Evolutionary conservation across 92 coral and sea anemone genomes (phyloP).

Genomic region (Metridium senile): DNA sequence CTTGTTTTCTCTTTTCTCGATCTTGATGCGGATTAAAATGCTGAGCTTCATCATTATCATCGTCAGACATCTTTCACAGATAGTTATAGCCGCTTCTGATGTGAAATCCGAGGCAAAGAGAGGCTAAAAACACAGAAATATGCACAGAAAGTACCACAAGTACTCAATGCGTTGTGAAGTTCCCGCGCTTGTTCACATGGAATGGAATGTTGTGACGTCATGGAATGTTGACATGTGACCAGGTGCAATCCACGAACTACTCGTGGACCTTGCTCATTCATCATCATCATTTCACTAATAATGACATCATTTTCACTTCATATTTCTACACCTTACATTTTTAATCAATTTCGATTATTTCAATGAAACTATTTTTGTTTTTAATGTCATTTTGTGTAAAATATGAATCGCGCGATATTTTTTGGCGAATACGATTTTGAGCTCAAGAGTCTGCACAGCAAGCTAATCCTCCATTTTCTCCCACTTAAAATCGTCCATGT

Average conservation of each 20-base stretch:
- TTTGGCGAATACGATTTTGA: no score
- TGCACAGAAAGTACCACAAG: not conserved
- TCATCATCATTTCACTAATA: not conserved
- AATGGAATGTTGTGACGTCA: no score
- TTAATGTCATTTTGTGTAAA: no score
- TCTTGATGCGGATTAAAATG: slow-evolving; percentile 85
- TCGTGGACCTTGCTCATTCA: not conserved
- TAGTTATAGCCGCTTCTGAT: not conserved
- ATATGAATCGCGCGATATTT: no score
- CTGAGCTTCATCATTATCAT: slow-evolving; percentile 36
- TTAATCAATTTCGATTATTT: no score
- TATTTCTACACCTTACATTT: no score
- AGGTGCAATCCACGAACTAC: slow-evolving; percentile 4
- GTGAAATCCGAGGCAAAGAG: not conserved
- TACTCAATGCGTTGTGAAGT: no score
- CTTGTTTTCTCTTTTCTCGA: slow-evolving; percentile 75
- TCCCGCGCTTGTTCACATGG: slow-evolving; percentile 42
- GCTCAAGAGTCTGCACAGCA: no score
- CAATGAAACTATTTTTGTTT: no score
- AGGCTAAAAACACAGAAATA: not conserved
- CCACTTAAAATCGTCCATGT: no score
- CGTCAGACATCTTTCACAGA: slow-evolving; percentile 60
- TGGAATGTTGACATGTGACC: slow-evolving; percentile 24
- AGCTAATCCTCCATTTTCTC: no score
- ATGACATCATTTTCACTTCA: no score